A percentile compares a stretch with the other conserved stretches of the same genome.
These are phyloP conservation scores for Scaptomyza flava DNA, from an alignment of 2,888 invertebrate species.

Conservation along the genomic window DNA sequence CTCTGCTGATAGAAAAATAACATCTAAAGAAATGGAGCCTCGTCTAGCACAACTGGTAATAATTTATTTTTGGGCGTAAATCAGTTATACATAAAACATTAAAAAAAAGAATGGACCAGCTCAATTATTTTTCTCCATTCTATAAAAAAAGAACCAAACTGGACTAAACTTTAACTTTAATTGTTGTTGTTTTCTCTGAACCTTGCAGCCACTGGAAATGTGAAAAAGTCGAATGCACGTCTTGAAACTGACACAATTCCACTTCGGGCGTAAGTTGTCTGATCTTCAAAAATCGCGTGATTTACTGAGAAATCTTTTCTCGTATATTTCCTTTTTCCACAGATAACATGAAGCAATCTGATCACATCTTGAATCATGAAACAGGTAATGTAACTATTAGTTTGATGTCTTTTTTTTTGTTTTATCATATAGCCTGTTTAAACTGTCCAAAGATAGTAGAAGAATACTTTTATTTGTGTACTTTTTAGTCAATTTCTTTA, in stretches of 20 bases:
- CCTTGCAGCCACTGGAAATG: slow-evolving; percentile 55
- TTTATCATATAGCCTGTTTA: slow-evolving; percentile 12
- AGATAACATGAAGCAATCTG: slow-evolving; percentile 28
- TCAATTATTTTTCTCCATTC: slow-evolving; percentile 14
- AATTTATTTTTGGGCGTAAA: slow-evolving; percentile 56
- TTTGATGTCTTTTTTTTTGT: slow-evolving; percentile 4
- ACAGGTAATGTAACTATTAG: slow-evolving; percentile 46
- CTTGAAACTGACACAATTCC: slow-evolving; percentile 57
- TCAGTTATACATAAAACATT: slow-evolving; percentile 16
- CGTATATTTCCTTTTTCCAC: slow-evolving; percentile 19
- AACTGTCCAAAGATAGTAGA: neutral
- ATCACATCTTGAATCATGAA: slow-evolving; percentile 8
- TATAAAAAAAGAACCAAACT: slow-evolving; percentile 9
- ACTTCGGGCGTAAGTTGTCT: slow-evolving; percentile 60
- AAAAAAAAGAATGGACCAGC: slow-evolving; percentile 19
- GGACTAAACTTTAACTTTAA: slow-evolving; percentile 35
- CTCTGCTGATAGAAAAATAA: slow-evolving; percentile 38
- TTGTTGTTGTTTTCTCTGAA: slow-evolving; percentile 64
- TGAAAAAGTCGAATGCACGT: slow-evolving; percentile 47
- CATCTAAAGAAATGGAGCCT: slow-evolving; percentile 29
- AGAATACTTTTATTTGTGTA: neutral
- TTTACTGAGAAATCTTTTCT: slow-evolving; percentile 48
- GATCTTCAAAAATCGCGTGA: slow-evolving; percentile 30
- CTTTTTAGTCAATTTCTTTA: neutral
- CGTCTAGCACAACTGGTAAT: slow-evolving; percentile 56